phyloP scores from a whole-genome alignment of 2,888 invertebrate genomes.

The Pecten maximus region DNA sequence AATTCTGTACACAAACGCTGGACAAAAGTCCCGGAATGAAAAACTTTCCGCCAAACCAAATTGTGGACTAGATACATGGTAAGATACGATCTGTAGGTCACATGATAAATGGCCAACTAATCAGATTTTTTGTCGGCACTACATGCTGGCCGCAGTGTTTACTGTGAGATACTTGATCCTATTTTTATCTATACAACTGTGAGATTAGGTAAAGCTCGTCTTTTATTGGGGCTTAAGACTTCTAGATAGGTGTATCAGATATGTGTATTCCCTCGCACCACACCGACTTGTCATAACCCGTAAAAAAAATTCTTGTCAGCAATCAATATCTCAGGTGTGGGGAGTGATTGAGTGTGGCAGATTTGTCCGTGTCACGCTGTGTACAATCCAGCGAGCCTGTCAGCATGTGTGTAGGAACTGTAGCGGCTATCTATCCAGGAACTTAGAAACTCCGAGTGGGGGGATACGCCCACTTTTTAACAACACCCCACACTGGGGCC shows the following conservation, averaged over 20 bases:
- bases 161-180: slow-evolving; percentile 15
- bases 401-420: not conserved
- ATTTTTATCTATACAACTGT: not conserved
- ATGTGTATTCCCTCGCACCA: slow-evolving; percentile 22
- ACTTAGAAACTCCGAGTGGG: not conserved
- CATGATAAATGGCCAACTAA: slow-evolving; percentile 20
- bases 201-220: slow-evolving; percentile 33
- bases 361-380: slow-evolving; percentile 4
- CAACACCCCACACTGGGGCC: not conserved
- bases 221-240: not conserved
- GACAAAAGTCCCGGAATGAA: not conserved
- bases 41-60: not conserved
- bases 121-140: slow-evolving; percentile 6
- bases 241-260: not conserved
- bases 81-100: not conserved
- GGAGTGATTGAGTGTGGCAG: slow-evolving; percentile 31
- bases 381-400: not conserved
- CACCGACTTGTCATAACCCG: not conserved
- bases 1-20: not conserved
- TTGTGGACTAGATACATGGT: slow-evolving; percentile 12
- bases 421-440: not conserved
- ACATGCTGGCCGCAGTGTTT: not conserved
- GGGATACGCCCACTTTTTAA: not conserved
- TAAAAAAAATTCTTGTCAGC: slow-evolving; percentile 14
- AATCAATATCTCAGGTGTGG: not conserved